Conservation (phyloP, 1,140 invertebrate species). For the Camponotus vicinus region DNA sequence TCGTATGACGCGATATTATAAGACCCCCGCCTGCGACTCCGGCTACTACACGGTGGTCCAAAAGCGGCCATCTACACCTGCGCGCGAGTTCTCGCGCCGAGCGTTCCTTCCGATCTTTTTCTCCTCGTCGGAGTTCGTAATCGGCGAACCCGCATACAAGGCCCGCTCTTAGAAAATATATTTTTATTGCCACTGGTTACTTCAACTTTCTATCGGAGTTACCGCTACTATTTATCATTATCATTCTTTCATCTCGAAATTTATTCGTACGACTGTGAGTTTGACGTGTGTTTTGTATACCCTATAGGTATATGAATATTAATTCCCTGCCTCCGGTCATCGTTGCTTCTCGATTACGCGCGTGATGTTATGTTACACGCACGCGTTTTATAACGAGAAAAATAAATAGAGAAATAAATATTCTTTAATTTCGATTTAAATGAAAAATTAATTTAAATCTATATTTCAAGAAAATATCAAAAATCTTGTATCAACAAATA, state of each 20-base stretch:
- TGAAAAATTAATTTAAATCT: too few species aligned
- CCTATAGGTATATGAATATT: constrained; percentile 5
- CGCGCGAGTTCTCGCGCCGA: constrained; percentile 30
- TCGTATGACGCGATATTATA: constrained; percentile 86
- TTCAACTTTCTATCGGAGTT: background rate
- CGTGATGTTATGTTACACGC: too few species aligned
- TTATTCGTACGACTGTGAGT: constrained; percentile 8
- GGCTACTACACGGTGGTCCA: constrained; percentile 85
- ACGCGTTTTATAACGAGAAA: constrained; percentile 1
- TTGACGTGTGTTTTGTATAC: constrained; percentile 19
- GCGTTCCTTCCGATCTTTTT: background rate
- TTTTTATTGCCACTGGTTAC: background rate
- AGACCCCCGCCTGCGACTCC: constrained; percentile 84
- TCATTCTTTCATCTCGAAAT: background rate
- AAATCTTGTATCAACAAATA: too few species aligned
- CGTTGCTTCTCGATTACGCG: constrained; percentile 8
- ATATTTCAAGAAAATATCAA: too few species aligned
- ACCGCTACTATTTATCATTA: constrained; percentile 12
- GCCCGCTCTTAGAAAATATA: background rate
- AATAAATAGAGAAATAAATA: background rate
- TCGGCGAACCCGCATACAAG: background rate
- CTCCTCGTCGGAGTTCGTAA: background rate
- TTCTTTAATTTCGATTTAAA: too few species aligned
- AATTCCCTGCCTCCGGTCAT: constrained; percentile 12
- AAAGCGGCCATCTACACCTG: constrained; percentile 78